Conservation (phyloP, 2,888 invertebrate genomes). For the Cistogaster globosa region DNA sequence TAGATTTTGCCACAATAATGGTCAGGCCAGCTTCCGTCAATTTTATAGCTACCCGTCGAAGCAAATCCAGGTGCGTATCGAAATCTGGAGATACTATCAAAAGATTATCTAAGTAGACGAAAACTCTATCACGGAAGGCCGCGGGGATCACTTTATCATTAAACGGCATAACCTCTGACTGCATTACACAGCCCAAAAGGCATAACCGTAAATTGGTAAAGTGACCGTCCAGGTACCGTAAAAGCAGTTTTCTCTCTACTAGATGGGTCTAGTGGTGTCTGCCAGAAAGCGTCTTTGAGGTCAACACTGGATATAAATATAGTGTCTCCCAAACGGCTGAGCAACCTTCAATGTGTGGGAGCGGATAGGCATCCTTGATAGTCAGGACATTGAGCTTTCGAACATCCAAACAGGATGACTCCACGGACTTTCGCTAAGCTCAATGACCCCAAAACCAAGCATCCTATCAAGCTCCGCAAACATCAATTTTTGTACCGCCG, state of each 20-base stretch:
- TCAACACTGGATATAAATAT: neutral
- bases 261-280: neutral
- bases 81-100: slow-evolving; percentile 22
- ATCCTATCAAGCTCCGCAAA: no score
- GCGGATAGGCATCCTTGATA: neutral
- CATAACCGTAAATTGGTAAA: slow-evolving; percentile 42
- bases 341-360: no score
- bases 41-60: neutral
- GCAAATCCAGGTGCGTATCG: neutral
- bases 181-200: slow-evolving; percentile 49
- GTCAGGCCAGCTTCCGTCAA: neutral
- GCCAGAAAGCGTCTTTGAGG: slow-evolving; percentile 6
- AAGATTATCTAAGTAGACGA: no score
- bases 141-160: slow-evolving; percentile 26
- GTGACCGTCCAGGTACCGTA: neutral
- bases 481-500: neutral
- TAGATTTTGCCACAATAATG: slow-evolving; percentile 9
- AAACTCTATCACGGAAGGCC: no score
- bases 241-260: slow-evolving; percentile 24
- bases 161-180: slow-evolving; percentile 38
- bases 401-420: neutral
- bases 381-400: slow-evolving; percentile 7
- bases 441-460: no score
- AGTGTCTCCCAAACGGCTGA: no score
- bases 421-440: neutral